Percentiles rank a stretch among this genome's conserved stretches.
These are phyloP conservation scores for Phymorhynchus buccinoides DNA, from an alignment of 1,140 invertebrate genomes.

Conservation along the genomic window DNA sequence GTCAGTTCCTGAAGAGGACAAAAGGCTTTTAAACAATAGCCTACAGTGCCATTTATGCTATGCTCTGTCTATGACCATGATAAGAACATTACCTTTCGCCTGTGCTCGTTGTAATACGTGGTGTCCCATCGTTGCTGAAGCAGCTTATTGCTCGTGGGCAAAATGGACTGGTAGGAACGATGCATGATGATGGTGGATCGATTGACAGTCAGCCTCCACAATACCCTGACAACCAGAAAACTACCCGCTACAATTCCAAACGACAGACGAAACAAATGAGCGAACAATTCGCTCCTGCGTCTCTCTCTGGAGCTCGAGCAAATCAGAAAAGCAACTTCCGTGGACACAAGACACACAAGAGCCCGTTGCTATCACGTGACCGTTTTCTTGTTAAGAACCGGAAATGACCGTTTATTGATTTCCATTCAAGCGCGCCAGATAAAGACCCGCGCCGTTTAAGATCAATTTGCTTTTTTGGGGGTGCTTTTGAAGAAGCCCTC, in stretches of 20 bases:
- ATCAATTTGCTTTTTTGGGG: neutral
- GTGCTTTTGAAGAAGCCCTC: too few species aligned
- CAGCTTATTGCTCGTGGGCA: constrained; percentile 69
- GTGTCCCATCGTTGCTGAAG: constrained; percentile 71
- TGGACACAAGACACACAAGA: neutral
- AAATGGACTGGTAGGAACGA: constrained; percentile 67
- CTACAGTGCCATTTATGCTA: too few species aligned
- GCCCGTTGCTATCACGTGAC: constrained; percentile 10
- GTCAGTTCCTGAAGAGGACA: too few species aligned
- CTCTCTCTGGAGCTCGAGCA: neutral
- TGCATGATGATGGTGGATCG: constrained; percentile 66
- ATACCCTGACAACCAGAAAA: neutral
- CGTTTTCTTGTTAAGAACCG: neutral
- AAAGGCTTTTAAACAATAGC: too few species aligned
- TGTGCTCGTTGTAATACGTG: constrained; percentile 70
- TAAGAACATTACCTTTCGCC: constrained; percentile 69
- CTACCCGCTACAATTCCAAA: neutral
- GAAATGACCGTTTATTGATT: neutral
- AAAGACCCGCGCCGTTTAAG: neutral
- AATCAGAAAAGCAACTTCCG: neutral
- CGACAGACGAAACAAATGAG: neutral
- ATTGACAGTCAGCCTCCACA: too few species aligned
- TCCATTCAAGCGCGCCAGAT: neutral
- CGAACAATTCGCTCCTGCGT: neutral
- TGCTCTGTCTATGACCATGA: too few species aligned